Base-by-base conservation (phyloP, 2,888 invertebrate species). In the Lasioglossum pauxillum region DNA sequence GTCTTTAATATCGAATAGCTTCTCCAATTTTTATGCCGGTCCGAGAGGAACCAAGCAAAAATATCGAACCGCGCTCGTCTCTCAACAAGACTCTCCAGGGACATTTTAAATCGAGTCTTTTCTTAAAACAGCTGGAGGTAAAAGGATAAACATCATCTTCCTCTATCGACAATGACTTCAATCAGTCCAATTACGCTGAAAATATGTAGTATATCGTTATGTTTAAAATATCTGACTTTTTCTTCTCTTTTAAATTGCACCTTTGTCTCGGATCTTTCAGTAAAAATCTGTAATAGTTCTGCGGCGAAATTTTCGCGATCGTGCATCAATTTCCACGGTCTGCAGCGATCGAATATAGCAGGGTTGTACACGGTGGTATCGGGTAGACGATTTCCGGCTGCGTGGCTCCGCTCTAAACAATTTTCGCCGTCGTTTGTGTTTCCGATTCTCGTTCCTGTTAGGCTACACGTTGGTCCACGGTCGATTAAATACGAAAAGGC, bases 401-500 rank as follows among this genome's bases (percentile, higher is more conserved):
- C 69, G 69, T 69, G 12, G 38, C 38, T 23, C 12, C 69, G 38
- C 23, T 35, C 38, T 69, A 69, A 69, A 69, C 69, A 69, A 71
- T 74, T 49, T 74, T 35, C 35, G n/a, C n/a, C 31, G 41, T 46
- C 23, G 27, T 78, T 78, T 60, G 57, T 23, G 57, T 46, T 35
- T 74, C 49, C 31, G 38, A 76, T 79, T 80, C 53, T 27, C 31
- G 64, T 75, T 60, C 27, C 27, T 41, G 49, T 87, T 75, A 57
- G 64, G 67, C 46, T 67, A n/a, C 64, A 23, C 69, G 76, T 87
- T 87, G 76, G 72, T 81, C 73, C 57, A 38, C 71, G 83, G 69
- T 84, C 78, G 76, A 75, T 69, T 79, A 79, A 87, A 84, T 72
- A 74, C 87, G 77, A 75, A 84, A 87, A 78, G 76, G 80, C 64